Evolutionary conservation across 92 coral and sea anemone genomes (phyloP).

Genomic region (Porites divaricata): DNA sequence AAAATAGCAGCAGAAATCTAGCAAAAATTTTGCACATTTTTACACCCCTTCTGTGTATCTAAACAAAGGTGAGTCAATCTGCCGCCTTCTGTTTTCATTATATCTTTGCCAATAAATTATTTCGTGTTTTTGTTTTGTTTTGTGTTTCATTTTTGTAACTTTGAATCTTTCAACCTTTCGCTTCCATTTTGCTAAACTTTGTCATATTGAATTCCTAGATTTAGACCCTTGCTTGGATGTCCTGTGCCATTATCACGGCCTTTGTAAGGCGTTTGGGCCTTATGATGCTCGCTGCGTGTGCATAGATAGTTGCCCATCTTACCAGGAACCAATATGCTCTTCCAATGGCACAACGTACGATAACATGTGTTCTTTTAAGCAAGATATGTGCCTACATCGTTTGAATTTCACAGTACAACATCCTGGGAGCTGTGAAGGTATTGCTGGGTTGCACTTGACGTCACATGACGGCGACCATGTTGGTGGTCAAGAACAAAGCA

Average conservation of each 20-base stretch:
- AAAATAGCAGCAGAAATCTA: not conserved
- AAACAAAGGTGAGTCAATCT: too few relatives aligned
- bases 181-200: not conserved
- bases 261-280: conserved; percentile 67
- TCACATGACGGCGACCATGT: not conserved
- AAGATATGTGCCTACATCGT: conserved; percentile 44
- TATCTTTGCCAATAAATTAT: too few relatives aligned
- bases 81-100: too few relatives aligned
- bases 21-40: not conserved
- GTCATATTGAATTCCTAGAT: conserved; percentile 10
- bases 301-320: conserved; percentile 49
- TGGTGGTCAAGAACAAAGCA: not conserved
- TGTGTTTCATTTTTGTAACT: too few relatives aligned
- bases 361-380: conserved; percentile 58
- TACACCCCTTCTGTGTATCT: too few relatives aligned
- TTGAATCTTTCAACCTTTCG: not conserved
- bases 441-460: not conserved
- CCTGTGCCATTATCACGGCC: conserved; percentile 48
- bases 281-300: conserved; percentile 68
- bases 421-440: conserved; percentile 77
- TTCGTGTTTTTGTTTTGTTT: too few relatives aligned
- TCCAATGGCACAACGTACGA: conserved; percentile 60
- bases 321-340: conserved; percentile 66
- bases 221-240: conserved; percentile 65
- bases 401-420: conserved; percentile 57